phyloP scores from a whole-genome alignment of 2,113 vertebrate genomes.

The Mionectes macconnelli region DNA sequence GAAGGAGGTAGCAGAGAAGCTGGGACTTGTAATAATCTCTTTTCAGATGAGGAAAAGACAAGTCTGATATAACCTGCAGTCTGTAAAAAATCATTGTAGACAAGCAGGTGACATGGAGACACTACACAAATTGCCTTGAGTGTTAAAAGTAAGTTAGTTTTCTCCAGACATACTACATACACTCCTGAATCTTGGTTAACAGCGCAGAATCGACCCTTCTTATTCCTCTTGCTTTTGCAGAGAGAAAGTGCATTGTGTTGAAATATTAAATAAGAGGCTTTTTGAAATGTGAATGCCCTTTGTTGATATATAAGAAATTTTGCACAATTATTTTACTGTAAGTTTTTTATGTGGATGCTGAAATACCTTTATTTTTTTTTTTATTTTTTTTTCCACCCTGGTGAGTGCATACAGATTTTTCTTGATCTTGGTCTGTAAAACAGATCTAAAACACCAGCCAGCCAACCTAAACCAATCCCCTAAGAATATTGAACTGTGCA shows the following conservation, averaged over 20 bases:
- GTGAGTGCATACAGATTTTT: neutral
- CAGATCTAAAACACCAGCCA: neutral
- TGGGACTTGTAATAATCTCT: neutral
- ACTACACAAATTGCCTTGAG: neutral
- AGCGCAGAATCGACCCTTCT: neutral
- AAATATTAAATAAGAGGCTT: neutral
- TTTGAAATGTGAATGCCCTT: neutral
- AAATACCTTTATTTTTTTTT: fast-evolving
- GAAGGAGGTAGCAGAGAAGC: neutral
- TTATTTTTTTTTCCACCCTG: neutral
- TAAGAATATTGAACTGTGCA: neutral
- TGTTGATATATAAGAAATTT: neutral
- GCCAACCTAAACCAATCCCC: neutral
- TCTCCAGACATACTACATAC: neutral
- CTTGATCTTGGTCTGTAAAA: neutral
- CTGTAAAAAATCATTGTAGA: neutral
- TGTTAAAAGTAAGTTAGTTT: neutral
- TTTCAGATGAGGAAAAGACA: neutral
- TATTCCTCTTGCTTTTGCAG: neutral
- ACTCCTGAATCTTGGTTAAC: neutral
- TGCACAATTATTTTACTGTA: neutral
- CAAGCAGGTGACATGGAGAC: neutral
- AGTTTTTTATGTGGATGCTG: neutral
- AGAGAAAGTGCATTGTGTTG: neutral
- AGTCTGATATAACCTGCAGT: neutral